Percentiles rank a stretch among this genome's conserved stretches.
phyloP scores from a whole-genome alignment of 2,888 invertebrate species.

The Synanthedon tipuliformis region DNA sequence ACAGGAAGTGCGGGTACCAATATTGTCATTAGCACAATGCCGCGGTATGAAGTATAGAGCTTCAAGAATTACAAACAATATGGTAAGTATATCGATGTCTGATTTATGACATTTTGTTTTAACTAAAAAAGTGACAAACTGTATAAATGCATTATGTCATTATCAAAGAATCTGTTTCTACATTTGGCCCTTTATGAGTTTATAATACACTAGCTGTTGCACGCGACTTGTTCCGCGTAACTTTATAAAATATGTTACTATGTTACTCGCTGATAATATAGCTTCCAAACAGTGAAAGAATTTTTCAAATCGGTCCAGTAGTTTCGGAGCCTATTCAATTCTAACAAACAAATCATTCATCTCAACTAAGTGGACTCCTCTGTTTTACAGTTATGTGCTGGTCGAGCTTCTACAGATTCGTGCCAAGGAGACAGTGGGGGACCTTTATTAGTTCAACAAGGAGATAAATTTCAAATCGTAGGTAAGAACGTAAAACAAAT shows the following conservation, averaged over 20 bases:
- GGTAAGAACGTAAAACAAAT: slow-evolving; percentile 61
- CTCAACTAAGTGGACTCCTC: neutral
- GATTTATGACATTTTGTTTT: neutral
- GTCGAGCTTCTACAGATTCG: slow-evolving; percentile 83
- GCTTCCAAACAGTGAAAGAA: no score
- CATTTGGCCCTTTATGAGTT: no score
- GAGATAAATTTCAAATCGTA: slow-evolving; percentile 82
- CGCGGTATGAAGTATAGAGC: slow-evolving; percentile 86
- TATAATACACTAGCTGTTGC: no score
- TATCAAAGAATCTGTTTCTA: no score
- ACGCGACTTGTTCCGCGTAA: no score
- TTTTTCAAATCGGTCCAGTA: no score
- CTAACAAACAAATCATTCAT: no score
- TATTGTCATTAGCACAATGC: slow-evolving; percentile 82
- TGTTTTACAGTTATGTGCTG: slow-evolving; percentile 76
- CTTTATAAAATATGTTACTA: no score
- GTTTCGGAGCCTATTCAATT: no score
- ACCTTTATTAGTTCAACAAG: slow-evolving; percentile 80
- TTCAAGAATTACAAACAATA: slow-evolving; percentile 83
- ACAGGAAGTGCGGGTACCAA: slow-evolving; percentile 87
- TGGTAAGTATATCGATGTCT: slow-evolving; percentile 51
- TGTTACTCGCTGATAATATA: no score
- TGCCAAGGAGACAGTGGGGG: slow-evolving; percentile 93
- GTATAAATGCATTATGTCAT: no score
- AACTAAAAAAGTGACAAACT: no score